Base-by-base conservation (phyloP, 1,140 invertebrate species). In the Diachasmimorpha longicaudata region DNA sequence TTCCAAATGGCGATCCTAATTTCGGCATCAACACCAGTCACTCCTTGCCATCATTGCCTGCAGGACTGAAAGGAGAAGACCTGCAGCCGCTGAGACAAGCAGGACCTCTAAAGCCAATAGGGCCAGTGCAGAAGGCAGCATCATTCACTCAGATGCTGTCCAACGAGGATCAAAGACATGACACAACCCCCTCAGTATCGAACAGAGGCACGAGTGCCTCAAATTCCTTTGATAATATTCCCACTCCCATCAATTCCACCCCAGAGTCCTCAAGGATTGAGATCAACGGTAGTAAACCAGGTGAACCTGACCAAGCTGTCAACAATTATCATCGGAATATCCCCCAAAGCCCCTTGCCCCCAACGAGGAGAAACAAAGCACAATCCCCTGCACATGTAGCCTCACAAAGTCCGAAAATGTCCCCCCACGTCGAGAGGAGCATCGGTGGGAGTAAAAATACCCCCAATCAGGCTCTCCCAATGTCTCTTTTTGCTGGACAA, bases 1-100 rank as follows among this genome's bases (percentile, higher is more conserved):
- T 86, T 19, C 85, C 85, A 11, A 86, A 87, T 71, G 86, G 86
- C 6, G 85, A 88, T 69, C 86, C 86, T 0, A 85, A 74, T 11
- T 77, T 85, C 14, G 84, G 79, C 8, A 63, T 81, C 67, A 21
- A 36, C 11, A 71, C 46, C 23, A 46, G 71, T 48, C 42, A 44
- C 39, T 46, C 69, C 10, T 63, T 10, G 10, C 75, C 23, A 48
- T 72, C 67, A 21, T 31, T 66, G 16, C 16, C 36, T 9, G 23
- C 23, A 14, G 44, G 39, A 23, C 0, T 69, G 25, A 39, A 37
- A 37, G 42, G n/a, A 23, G 69, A 71, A 46, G n/a, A 72, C 11
- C 36, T 72, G 21, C n/a, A 52, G 11, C 46, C 46, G 8, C 14
- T 72, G 2, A 55, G 69, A 36, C 4, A 70, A 63, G 23, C 66